Percentiles rank a stretch among this genome's conserved stretches.
Conservation (phyloP, 2,888 invertebrate genomes). For the Brachyptera risi region DNA sequence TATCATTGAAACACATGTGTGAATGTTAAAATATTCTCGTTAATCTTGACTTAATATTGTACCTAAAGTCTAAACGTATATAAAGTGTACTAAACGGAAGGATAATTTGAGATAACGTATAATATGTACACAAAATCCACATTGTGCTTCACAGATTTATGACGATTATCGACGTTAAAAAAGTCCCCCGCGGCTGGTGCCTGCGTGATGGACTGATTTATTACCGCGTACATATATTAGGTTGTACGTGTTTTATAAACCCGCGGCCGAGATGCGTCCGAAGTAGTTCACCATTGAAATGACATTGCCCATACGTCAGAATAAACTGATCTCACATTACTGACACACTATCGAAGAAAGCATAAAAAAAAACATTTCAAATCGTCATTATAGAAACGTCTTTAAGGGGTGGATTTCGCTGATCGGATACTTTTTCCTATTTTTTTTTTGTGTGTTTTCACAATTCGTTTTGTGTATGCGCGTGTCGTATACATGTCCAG, state of each 20-base stretch:
- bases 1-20: too few relatives aligned
- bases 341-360: too few relatives aligned
- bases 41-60: too few relatives aligned
- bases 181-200: background rate
- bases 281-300: too few relatives aligned
- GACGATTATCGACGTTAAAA: background rate
- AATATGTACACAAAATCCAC: background rate
- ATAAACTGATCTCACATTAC: background rate
- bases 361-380: too few relatives aligned
- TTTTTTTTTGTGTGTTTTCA: too few relatives aligned
- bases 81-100: background rate
- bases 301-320: too few relatives aligned
- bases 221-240: background rate
- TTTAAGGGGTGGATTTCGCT: background rate
- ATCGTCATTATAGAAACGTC: background rate
- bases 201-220: constrained; percentile 1
- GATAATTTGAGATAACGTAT: background rate
- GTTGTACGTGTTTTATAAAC: too few relatives aligned
- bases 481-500: background rate
- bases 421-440: background rate
- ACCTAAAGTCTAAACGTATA: background rate
- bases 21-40: too few relatives aligned
- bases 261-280: too few relatives aligned
- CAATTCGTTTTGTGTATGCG: too few relatives aligned
- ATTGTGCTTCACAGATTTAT: constrained; percentile 4